Conservation (phyloP, 2,797 vertebrate genomes). For the Anas flavirostris region DNA sequence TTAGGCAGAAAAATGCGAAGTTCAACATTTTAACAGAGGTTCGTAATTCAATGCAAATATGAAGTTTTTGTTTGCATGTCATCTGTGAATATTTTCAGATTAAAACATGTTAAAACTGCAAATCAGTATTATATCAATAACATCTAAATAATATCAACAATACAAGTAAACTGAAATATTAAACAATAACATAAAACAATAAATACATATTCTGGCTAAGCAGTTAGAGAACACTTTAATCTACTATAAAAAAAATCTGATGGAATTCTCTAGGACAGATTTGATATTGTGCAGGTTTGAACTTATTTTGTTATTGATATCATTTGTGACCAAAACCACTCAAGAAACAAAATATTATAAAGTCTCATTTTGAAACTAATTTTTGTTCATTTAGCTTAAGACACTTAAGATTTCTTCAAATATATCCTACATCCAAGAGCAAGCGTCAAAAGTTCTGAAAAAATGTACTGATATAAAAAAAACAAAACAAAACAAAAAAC, state of each 20-base stretch:
- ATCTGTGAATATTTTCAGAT: background rate
- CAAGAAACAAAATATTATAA: background rate
- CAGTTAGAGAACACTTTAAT: background rate
- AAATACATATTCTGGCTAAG: background rate
- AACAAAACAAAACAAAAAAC: background rate
- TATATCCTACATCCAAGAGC: background rate
- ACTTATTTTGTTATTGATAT: background rate
- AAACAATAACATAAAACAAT: background rate
- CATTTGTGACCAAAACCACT: background rate
- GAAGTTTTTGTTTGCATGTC: background rate
- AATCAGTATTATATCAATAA: background rate
- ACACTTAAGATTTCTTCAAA: background rate
- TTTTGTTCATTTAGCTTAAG: background rate
- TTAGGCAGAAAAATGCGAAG: background rate
- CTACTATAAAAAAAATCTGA: background rate
- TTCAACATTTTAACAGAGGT: background rate
- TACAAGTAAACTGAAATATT: background rate
- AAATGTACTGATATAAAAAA: background rate
- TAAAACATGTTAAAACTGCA: background rate
- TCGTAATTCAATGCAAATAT: background rate
- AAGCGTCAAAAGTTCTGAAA: background rate
- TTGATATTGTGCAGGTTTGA: background rate
- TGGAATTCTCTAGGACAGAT: background rate
- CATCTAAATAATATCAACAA: background rate
- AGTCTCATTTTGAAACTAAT: accelerated